phyloP scores from a whole-genome alignment of 2,888 invertebrate species.

The Drosophila formosana region DNA sequence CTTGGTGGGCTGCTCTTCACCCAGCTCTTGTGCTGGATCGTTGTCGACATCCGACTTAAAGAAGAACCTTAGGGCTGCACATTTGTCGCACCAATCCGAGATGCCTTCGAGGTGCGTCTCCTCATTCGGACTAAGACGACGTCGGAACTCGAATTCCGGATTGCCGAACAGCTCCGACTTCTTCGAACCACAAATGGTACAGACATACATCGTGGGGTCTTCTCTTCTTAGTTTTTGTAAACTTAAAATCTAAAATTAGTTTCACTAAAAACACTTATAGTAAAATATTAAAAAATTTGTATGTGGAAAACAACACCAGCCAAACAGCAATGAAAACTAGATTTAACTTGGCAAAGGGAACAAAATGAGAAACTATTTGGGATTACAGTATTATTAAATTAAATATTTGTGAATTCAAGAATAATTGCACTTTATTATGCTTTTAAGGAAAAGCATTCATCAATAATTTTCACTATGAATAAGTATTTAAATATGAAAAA shows the following conservation, averaged over 20 bases:
- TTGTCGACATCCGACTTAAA: constrained; percentile 6
- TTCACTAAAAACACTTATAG: not conserved
- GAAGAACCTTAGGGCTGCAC: constrained; percentile 36
- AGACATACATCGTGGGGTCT: constrained; percentile 44
- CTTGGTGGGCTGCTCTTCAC: not conserved
- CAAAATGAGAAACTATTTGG: not conserved
- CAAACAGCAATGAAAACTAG: not conserved
- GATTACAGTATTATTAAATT: not conserved
- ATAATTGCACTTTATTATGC: too few relatives aligned
- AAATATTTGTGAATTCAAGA: too few relatives aligned
- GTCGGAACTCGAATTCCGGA: constrained; percentile 38
- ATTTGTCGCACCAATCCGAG: constrained; percentile 41
- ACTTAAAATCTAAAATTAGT: not conserved
- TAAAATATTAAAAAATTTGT: constrained; percentile 11
- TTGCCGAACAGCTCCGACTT: constrained; percentile 24
- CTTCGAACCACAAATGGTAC: constrained; percentile 37
- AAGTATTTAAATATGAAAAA: too few relatives aligned
- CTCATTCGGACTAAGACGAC: not conserved
- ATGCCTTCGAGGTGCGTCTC: constrained; percentile 25
- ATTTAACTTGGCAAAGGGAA: too few relatives aligned
- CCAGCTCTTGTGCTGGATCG: not conserved
- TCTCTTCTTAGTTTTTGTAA: not conserved
- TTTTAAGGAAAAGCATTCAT: too few relatives aligned
- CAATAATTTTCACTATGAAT: too few relatives aligned
- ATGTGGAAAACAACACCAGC: not conserved